Percentiles rank a stretch among this genome's conserved stretches.
Conservation (phyloP, 2,888 invertebrate species). For the Colletes collaris region DNA sequence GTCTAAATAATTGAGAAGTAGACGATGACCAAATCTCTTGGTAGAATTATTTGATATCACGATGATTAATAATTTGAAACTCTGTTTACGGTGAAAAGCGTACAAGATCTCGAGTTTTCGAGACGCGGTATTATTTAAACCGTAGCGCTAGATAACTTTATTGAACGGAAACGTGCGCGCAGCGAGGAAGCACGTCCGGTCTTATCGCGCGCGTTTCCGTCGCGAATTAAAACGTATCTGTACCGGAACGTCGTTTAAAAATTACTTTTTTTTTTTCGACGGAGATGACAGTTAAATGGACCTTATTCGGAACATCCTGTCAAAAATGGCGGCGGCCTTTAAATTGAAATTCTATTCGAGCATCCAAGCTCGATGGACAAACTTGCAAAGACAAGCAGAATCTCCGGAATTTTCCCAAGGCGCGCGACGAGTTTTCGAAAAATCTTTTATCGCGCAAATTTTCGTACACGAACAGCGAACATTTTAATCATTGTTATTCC, state of each 20-base stretch:
- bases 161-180: constrained; percentile 52
- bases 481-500: constrained; percentile 10
- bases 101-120: constrained; percentile 2
- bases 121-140: constrained; percentile 11
- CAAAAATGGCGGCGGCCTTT: background rate
- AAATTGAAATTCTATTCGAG: background rate
- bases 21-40: too few relatives aligned
- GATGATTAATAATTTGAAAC: too few relatives aligned
- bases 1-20: too few relatives aligned
- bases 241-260: constrained; percentile 46
- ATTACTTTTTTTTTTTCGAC: constrained; percentile 11
- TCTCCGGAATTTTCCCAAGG: too few relatives aligned
- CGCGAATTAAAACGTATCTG: constrained; percentile 50
- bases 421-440: too few relatives aligned
- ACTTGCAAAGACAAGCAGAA: too few relatives aligned
- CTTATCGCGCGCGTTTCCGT: constrained; percentile 67
- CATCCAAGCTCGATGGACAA: too few relatives aligned
- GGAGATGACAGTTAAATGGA: constrained; percentile 14
- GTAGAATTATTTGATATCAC: too few relatives aligned
- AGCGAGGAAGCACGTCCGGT: constrained; percentile 65
- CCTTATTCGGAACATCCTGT: constrained; percentile 28
- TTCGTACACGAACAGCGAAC: background rate
- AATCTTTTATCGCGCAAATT: background rate
- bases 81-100: too few relatives aligned
- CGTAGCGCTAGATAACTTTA: constrained; percentile 38